phyloP scores from a whole-genome alignment of 2,797 vertebrate genomes.

The Argyrosomus regius region DNA sequence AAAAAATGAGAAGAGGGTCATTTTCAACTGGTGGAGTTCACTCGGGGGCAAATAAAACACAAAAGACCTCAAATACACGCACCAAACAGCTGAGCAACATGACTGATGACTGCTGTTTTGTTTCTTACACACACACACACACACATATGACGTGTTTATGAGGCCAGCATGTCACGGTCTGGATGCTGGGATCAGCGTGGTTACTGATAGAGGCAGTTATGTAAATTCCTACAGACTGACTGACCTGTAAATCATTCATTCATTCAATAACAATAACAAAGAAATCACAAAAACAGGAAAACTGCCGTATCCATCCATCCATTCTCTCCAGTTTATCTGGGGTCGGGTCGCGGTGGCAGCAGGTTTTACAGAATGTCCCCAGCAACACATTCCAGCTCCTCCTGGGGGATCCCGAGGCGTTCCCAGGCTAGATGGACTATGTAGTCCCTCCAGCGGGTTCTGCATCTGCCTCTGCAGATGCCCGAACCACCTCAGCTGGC shows the following conservation, averaged over 20 bases:
- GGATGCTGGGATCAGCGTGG: background rate
- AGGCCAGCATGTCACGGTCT: background rate
- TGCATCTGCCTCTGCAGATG: too few relatives aligned
- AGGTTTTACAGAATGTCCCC: too few relatives aligned
- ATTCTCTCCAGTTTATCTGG: too few relatives aligned
- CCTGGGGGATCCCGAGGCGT: too few relatives aligned
- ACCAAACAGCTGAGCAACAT: slow-evolving; percentile 28
- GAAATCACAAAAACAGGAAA: background rate
- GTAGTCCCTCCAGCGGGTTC: too few relatives aligned
- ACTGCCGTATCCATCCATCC: too few relatives aligned
- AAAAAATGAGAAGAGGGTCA: background rate
- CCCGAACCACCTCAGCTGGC: too few relatives aligned
- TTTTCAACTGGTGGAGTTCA: background rate
- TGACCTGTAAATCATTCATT: background rate
- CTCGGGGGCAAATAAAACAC: background rate
- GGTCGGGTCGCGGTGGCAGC: too few relatives aligned
- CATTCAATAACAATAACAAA: background rate
- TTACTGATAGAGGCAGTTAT: background rate
- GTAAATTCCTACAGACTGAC: background rate
- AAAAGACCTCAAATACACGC: slow-evolving; percentile 4
- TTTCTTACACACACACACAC: slow-evolving; percentile 16
- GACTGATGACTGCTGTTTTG: slow-evolving; percentile 1
- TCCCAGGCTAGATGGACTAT: too few relatives aligned
- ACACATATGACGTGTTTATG: slow-evolving; percentile 13
- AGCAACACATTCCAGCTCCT: too few relatives aligned